These are phyloP conservation scores for Hypocryptadius cinnamomeus DNA, from an alignment of 2,113 vertebrate genomes.

Conservation along the genomic window DNA sequence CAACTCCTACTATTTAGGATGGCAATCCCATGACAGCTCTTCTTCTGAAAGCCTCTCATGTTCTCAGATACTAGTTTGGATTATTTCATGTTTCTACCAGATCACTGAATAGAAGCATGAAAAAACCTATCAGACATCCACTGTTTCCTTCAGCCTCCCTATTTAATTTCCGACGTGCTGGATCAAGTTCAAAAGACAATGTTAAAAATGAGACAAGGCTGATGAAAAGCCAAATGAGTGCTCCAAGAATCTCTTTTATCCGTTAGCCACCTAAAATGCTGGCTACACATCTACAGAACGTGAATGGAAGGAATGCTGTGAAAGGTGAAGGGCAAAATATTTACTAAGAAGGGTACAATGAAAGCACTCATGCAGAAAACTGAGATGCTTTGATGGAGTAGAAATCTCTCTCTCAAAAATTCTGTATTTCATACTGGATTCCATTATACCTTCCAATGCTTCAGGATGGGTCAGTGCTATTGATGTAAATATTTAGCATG, in stretches of 20 bases:
- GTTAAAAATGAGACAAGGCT: not conserved
- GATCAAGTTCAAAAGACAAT: not conserved
- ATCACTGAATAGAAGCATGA: not conserved
- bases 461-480: not conserved
- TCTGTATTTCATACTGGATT: not conserved
- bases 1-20: not conserved
- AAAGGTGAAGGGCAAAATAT: not conserved
- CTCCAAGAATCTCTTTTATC: not conserved
- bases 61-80: not conserved
- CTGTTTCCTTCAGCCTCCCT: not conserved
- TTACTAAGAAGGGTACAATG: not conserved
- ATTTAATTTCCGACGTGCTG: not conserved
- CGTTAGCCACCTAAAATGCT: not conserved
- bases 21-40: not conserved
- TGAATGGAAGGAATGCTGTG: not conserved
- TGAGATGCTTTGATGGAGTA: not conserved
- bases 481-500: not conserved
- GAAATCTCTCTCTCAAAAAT: not conserved
- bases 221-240: not conserved
- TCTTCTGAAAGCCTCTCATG: not conserved
- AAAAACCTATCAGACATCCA: not conserved
- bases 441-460: not conserved
- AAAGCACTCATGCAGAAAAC: not conserved
- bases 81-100: not conserved
- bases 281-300: not conserved